Conservation (phyloP, 2,888 invertebrate species). For the Heteromurus nitidus region DNA sequence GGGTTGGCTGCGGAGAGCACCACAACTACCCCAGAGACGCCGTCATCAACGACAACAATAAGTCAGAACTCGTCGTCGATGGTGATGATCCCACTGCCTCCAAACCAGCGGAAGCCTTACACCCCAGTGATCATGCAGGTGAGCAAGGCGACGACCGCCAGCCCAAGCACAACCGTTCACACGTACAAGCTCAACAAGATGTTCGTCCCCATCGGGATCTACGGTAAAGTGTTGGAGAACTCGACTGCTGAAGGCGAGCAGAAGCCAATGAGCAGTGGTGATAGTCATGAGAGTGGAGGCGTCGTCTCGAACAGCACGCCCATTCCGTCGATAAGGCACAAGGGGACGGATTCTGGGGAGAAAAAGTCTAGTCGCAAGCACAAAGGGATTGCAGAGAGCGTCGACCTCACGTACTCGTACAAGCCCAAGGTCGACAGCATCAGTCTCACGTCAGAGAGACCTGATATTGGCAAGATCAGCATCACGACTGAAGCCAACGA, state of each 20-base stretch:
- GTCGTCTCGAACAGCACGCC: neutral
- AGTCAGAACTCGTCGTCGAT: neutral
- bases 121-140: constrained; percentile 71
- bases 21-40: neutral
- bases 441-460: constrained; percentile 62
- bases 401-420: constrained; percentile 66
- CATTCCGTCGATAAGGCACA: constrained; percentile 35
- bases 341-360: constrained; percentile 48
- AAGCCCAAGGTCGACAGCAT: constrained; percentile 55
- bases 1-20: constrained; percentile 6
- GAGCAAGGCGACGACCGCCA: constrained; percentile 57
- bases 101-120: constrained; percentile 68
- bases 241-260: constrained; percentile 10
- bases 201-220: constrained; percentile 72
- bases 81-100: constrained; percentile 70
- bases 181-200: constrained; percentile 71
- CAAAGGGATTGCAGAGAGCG: constrained; percentile 53
- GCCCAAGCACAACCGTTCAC: constrained; percentile 56
- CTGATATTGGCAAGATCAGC: constrained; percentile 57
- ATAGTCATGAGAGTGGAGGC: no score
- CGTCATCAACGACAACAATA: neutral
- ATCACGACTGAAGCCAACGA: constrained; percentile 59
- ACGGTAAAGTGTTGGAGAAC: constrained; percentile 67
- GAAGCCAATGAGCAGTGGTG: neutral
- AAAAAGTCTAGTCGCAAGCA: constrained; percentile 13